Base-by-base conservation (phyloP, 2,113 vertebrate genomes). In the Plecotus auritus region DNA sequence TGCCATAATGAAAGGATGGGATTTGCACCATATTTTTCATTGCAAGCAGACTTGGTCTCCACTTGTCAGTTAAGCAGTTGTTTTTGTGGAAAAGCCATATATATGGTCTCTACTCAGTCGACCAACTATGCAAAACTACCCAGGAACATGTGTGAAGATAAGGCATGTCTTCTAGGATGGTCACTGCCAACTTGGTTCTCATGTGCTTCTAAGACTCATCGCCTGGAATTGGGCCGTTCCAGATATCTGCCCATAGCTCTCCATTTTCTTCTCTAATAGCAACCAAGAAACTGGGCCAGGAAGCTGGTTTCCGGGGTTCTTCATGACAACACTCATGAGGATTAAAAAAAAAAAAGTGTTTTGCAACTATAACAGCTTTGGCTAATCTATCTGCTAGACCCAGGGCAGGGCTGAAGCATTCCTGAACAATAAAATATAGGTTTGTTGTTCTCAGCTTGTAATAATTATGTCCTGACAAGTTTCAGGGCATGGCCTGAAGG, bases 1-100 rank as follows among this genome's bases (percentile, higher is more conserved):
- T 97, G 91, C 90, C 93, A 81, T 95, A 82, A 81, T 22, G 22
- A 70, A 74, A 94, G 92, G 90, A 93, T 95, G 88, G 95, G 89
- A 92, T 90, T 93, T 96, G 51, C 64, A 26, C 83, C 95, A 40
- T 94, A 85, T 91, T 94, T 96, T 91, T 90, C 93, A 87, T 56
- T 85, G 54, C 45, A 72, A 82, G 6, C n/a, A 49, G 28, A 61
- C 35, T 85, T 92, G 49, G 13, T 30, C 23, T 64, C 16, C 40
- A 69, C 10, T 73, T 73, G 22, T 83, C 54, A 54, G 72, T 92
- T 82, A 88, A 77, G 69, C 14, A 72, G 35, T 81, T 28, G 26
- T 42, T 81, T 95, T 56, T 93, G 7, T 91, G 49, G 32, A 28
- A 67, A 91, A 91, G 20, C 23, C 2, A 1, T 70, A 18, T 80